Evolutionary conservation across 2,888 invertebrate genomes (phyloP), one percentile per base, ranked within the genome.

Genomic region (Diploptera punctata): DNA sequence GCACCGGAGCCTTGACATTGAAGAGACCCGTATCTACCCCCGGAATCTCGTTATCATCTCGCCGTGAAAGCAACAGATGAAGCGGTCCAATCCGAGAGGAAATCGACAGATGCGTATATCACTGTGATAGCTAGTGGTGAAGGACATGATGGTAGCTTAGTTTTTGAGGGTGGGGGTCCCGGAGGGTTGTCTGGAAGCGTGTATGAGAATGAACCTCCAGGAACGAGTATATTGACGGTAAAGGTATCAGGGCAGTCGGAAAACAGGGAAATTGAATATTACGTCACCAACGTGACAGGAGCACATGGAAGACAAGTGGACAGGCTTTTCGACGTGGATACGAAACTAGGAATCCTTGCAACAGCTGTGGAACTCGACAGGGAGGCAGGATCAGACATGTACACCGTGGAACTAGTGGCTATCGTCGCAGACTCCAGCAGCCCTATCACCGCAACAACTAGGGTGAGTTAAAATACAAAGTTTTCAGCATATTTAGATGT

Each of bases 21-120:
- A 87, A 88, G 31, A 88, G 88, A 77, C 82, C 85, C 68, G 84
- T 89, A 4, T 83, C 87, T n/a, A 5, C 83, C 86, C 3, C 76
- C 79, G 0, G 68, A 72, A 19, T 47, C 73, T 44, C 88, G 91
- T 68, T 95, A 95, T 85, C 91, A 92, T 78, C 85, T 97, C 52
- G 92, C 93, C 0, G 90, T 97, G 57, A 91, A 94, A 79, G 97
- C 96, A 3, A 95, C 95, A 9, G 97, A 97, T 82, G 96, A 96
- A 81, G 97, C 96, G 0, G 95, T 94, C 1, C 91, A 95, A 79
- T 91, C 92, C 77, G 95, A 95, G 81, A 88, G 95, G 74, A 91
- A 92, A 82, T 94, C 93, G 75, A 92, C 94, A 1, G 95, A 97
- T 81, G 91, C 94, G 0, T 94, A 94, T 80, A 86, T 97, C 60